These are phyloP conservation scores for Drosophila emarginata DNA, from an alignment of 2,888 invertebrate genomes.

Conservation along the genomic window DNA sequence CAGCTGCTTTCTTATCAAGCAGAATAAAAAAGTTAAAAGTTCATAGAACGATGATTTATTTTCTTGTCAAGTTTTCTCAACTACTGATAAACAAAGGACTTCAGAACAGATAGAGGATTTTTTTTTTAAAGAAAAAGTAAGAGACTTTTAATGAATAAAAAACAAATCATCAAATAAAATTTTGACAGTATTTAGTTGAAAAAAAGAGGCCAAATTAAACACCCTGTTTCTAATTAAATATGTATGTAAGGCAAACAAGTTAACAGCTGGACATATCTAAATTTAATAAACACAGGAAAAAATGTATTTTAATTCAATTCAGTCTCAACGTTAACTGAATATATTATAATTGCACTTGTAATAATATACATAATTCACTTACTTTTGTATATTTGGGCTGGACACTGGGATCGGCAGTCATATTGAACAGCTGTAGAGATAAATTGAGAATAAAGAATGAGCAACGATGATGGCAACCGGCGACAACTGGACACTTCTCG, in stretches of 20 bases:
- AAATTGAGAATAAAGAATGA: constrained; percentile 10
- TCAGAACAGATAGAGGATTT: too few species aligned
- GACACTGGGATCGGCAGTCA: constrained; percentile 58
- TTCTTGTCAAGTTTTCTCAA: background rate
- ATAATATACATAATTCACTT: constrained; percentile 29
- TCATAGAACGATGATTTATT: background rate
- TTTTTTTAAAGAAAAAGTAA: background rate
- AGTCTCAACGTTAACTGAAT: background rate
- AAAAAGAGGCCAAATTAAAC: background rate
- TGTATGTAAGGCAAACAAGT: background rate
- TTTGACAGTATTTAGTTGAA: background rate
- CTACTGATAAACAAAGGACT: background rate
- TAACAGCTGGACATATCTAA: background rate
- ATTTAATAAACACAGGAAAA: background rate
- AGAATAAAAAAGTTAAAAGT: background rate
- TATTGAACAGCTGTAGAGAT: constrained; percentile 37
- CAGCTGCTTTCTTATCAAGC: constrained; percentile 2
- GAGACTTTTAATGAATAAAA: background rate
- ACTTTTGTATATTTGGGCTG: constrained; percentile 70
- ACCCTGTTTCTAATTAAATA: background rate
- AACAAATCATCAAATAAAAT: too few species aligned
- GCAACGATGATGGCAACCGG: background rate
- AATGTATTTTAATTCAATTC: constrained; percentile 4
- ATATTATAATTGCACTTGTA: too few species aligned
- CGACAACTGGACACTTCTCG: constrained; percentile 28